Evolutionary conservation across 2,797 vertebrate species (phyloP), one percentile per base, ranked within the genome.

Genomic region (Lithobates pipiens): DNA sequence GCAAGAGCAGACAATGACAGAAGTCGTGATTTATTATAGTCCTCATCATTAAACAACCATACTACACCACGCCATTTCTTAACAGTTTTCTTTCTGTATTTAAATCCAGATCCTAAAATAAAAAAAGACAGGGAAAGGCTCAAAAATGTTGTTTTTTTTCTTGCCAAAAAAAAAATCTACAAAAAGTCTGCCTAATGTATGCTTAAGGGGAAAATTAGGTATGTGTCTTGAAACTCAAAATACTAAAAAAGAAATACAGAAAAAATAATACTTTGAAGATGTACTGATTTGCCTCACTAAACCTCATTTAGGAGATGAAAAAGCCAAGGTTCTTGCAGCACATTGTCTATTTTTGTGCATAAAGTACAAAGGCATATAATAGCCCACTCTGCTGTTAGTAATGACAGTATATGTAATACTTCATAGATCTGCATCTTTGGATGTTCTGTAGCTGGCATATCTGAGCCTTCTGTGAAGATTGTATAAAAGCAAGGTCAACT

Each of bases 21-120:
- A 83, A 86, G 75, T 81, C 75, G 27, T 86, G 85, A 86, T 86
- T 86, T 86, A 86, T 86, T 86, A 86, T 73, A 69, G 80, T 79
- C 8, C 74, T 63, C 57, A 13, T 54, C 70, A 54, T 86, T 86
- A 77, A 77, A 72, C 67, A 72, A 50, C 57, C 76, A 77, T 82
- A 68, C 77, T 68, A 74, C 77, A 50, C 70, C 54, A 63, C 72
- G 73, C 13, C 3, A 27, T 67, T 67, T 67, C 25, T 13, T 67
- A 25, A 23, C 54, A 23, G 4, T 27, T 15, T 67, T 15, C 27
- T 27, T 11, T 67, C 65, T 23, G 54, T 61, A 67, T 67, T 67
- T 29, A 67, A 67, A 15, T 67, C 10, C 16, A 29, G 65, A 5
- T 25, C n/a, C 23, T 65, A 25, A 65, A 10, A 65, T 10, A 25